A percentile compares a stretch with the other conserved stretches of the same genome.
Conservation (phyloP, 2,888 invertebrate species). For the Tetragonula carbonaria region DNA sequence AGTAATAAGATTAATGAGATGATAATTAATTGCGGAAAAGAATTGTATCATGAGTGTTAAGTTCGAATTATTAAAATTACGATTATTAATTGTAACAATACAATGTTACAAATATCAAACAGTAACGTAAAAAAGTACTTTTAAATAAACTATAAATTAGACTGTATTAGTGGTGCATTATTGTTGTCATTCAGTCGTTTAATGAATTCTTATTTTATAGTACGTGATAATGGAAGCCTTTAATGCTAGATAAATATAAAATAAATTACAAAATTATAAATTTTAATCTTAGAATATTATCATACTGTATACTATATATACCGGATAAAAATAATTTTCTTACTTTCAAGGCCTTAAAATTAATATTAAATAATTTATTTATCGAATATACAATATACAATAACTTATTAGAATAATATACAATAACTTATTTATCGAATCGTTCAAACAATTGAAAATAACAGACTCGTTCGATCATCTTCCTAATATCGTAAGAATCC, state of each 20-base stretch:
- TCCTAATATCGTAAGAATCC: not conserved
- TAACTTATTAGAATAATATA: too few relatives aligned
- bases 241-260: not conserved
- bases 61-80: not conserved
- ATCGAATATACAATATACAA: too few relatives aligned
- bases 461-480: not conserved
- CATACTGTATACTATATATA: too few relatives aligned
- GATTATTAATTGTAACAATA: not conserved
- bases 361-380: too few relatives aligned
- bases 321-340: too few relatives aligned
- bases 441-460: not conserved
- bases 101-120: too few relatives aligned
- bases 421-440: not conserved
- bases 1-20: not conserved
- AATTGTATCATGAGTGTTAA: not conserved
- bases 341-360: too few relatives aligned
- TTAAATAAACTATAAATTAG: too few relatives aligned
- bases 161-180: too few relatives aligned
- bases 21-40: not conserved
- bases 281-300: too few relatives aligned
- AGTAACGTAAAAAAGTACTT: too few relatives aligned
- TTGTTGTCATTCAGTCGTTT: not conserved
- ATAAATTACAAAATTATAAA: not conserved
- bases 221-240: not conserved
- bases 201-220: not conserved